These are phyloP conservation scores for Metacarcinus magister DNA, from an alignment of 2,888 invertebrate species.

Conservation along the genomic window DNA sequence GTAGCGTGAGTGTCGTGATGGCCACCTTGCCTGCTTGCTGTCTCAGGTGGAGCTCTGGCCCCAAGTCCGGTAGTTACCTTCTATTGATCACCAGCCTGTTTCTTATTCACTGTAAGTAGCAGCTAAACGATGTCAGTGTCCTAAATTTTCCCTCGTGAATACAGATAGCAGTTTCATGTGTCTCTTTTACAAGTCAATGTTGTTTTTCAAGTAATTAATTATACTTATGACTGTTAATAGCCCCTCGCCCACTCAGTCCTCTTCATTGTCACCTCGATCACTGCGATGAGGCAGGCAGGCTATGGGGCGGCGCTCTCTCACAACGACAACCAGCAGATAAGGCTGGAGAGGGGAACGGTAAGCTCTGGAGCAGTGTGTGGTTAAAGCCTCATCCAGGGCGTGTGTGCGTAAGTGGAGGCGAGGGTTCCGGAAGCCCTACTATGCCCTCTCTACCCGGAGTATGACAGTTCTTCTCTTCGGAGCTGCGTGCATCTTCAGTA, in stretches of 20 bases:
- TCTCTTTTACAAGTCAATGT: neutral
- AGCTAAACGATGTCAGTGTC: conserved; percentile 64
- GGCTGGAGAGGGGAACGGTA: neutral
- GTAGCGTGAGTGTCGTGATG: conserved; percentile 57
- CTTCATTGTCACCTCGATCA: neutral
- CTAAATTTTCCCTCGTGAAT: conserved; percentile 37
- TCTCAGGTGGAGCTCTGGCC: conserved; percentile 62
- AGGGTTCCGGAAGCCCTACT: neutral
- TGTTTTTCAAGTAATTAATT: neutral
- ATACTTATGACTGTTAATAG: conserved; percentile 1
- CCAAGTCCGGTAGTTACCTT: conserved; percentile 38
- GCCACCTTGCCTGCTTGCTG: conserved; percentile 68
- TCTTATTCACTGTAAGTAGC: conserved; percentile 63
- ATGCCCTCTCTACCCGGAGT: neutral
- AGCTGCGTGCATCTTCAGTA: neutral
- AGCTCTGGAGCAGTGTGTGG: neutral
- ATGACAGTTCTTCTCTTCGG: neutral
- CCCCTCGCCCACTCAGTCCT: conserved; percentile 43
- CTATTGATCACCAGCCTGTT: conserved; percentile 49
- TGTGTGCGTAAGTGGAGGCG: neutral
- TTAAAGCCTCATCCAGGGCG: neutral
- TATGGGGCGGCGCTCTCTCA: neutral
- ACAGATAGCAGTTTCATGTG: conserved; percentile 42
- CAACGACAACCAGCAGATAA: neutral
- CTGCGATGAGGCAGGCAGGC: neutral